Percentiles rank a stretch among this genome's conserved stretches.
Evolutionary conservation across 2,888 invertebrate species (phyloP).

Genomic region (Lasioglossum calceatum): DNA sequence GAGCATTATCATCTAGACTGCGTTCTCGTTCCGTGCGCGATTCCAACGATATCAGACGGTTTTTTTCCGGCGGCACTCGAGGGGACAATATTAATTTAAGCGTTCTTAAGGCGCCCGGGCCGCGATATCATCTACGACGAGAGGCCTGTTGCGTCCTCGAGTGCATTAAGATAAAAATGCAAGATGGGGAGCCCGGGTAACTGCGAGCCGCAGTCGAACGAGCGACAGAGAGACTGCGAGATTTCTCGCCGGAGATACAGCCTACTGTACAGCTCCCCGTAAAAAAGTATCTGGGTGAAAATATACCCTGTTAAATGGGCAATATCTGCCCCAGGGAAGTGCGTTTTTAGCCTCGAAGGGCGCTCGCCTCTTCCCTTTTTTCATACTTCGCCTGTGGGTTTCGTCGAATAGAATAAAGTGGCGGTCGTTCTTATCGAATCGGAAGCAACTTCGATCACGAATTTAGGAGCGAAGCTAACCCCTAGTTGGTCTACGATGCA

Average conservation of each 20-base stretch:
- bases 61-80: constrained; percentile 11
- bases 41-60: constrained; percentile 14
- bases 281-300: background rate
- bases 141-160: constrained; percentile 42
- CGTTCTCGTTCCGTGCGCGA: constrained; percentile 6
- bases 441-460: background rate
- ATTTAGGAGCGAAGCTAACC: background rate
- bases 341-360: background rate
- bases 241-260: constrained; percentile 7
- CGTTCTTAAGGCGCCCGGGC: constrained; percentile 12
- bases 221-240: background rate
- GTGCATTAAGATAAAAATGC: constrained; percentile 48
- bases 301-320: background rate
- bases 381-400: background rate
- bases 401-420: background rate
- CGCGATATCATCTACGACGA: constrained; percentile 38
- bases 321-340: background rate
- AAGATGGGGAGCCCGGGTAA: constrained; percentile 20
- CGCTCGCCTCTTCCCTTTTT: too few relatives aligned
- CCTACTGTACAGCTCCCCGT: constrained; percentile 9
- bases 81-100: constrained; percentile 48
- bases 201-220: background rate
- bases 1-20: constrained; percentile 2
- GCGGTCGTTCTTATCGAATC: background rate
- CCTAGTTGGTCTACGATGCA: background rate